These are phyloP conservation scores for Arctocebus calabarensis DNA, from an alignment of 2,797 vertebrate species.

Conservation along the genomic window DNA sequence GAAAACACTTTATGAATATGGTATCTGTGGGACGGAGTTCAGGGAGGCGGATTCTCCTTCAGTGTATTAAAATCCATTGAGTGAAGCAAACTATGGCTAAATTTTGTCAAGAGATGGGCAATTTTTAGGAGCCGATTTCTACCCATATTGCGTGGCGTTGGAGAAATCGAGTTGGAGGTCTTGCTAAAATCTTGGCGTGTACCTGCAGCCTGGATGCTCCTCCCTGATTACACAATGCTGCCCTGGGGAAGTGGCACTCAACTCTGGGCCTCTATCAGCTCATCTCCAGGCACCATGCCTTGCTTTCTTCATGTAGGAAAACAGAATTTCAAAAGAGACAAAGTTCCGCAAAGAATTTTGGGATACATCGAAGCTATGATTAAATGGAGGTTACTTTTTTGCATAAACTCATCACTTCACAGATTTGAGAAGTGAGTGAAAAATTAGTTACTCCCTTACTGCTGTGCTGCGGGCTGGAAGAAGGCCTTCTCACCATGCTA, in stretches of 20 bases:
- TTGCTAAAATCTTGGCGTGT: not conserved
- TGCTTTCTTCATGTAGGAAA: not conserved
- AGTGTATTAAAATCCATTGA: not conserved
- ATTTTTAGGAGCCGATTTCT: not conserved
- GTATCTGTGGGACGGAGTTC: not conserved
- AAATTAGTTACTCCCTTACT: not conserved
- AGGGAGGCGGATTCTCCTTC: not conserved
- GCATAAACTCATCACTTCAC: not conserved
- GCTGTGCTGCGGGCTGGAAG: not conserved
- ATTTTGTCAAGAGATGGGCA: not conserved
- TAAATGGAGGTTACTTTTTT: not conserved
- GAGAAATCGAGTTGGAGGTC: not conserved
- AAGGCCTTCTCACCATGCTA: rapidly evolving
- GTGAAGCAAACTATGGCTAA: not conserved
- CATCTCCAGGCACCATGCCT: not conserved
- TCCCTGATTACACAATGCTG: too few relatives aligned
- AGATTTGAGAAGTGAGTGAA: not conserved
- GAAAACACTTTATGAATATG: not conserved
- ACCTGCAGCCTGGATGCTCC: not conserved
- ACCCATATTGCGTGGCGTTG: not conserved
- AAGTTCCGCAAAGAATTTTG: not conserved
- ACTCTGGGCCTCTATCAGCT: too few relatives aligned
- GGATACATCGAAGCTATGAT: not conserved
- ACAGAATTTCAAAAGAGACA: not conserved
- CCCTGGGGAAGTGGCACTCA: not conserved